These are phyloP conservation scores for Macrophya alboannulata DNA, from an alignment of 2,888 invertebrate species.

Conservation along the genomic window DNA sequence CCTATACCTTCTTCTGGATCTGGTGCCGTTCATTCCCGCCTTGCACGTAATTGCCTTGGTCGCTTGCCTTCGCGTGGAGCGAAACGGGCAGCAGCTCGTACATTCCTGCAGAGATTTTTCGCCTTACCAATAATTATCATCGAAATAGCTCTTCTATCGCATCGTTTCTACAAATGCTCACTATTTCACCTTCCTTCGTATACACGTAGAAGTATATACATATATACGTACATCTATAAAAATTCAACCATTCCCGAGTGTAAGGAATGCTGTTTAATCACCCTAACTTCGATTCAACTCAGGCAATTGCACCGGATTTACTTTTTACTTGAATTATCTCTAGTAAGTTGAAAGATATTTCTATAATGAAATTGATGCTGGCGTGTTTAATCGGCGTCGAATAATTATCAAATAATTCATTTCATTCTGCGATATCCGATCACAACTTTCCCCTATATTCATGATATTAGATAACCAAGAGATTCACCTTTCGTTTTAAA, in stretches of 20 bases:
- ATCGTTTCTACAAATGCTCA: conserved; percentile 12
- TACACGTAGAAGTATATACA: not conserved
- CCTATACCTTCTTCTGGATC: conserved; percentile 41
- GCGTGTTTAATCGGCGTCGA: not conserved
- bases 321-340: not conserved
- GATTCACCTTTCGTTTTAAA: conserved; percentile 35
- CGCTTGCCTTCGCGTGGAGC: conserved; percentile 32
- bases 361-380: not conserved
- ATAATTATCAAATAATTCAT: not conserved
- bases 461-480: not conserved
- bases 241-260: not conserved
- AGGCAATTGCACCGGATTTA: not conserved
- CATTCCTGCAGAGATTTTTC: conserved; percentile 52
- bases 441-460: not conserved
- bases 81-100: conserved; percentile 28
- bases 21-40: conserved; percentile 50
- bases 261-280: conserved; percentile 45
- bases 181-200: conserved; percentile 12
- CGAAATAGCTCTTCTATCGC: conserved; percentile 51
- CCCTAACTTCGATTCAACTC: conserved; percentile 24
- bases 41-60: conserved; percentile 54
- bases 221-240: not conserved
- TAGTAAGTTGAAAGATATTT: not conserved
- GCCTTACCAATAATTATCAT: conserved; percentile 54
- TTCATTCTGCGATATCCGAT: not conserved